phyloP scores from a whole-genome alignment of 1,140 invertebrate genomes.

The Tachypleus tridentatus region DNA sequence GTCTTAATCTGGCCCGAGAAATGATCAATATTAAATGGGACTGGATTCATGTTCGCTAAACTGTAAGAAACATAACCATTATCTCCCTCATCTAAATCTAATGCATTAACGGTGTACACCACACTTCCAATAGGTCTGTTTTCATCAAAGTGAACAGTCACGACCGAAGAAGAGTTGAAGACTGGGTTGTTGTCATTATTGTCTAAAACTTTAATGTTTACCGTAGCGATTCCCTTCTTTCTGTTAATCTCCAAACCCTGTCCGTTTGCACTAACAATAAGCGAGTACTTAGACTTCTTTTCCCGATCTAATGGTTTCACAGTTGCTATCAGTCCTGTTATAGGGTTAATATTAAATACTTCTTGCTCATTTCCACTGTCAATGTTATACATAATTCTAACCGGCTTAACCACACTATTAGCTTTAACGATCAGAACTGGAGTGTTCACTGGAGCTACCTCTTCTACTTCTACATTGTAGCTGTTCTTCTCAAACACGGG shows the following conservation, averaged over 20 bases:
- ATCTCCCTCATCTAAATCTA: constrained; percentile 79
- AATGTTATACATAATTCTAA: constrained; percentile 74
- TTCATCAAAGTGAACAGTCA: constrained; percentile 48
- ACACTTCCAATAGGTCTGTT: constrained; percentile 72
- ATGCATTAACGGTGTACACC: constrained; percentile 67
- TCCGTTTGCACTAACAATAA: constrained; percentile 82
- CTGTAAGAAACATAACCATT: constrained; percentile 94
- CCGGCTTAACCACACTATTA: constrained; percentile 60
- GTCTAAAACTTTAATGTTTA: constrained; percentile 76
- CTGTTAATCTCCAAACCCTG: constrained; percentile 41
- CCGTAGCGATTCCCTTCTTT: constrained; percentile 62
- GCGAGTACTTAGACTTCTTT: constrained; percentile 67
- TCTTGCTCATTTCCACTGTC: constrained; percentile 81
- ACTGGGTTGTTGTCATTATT: constrained; percentile 85
- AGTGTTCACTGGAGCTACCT: constrained; percentile 76
- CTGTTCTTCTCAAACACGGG: constrained; percentile 62
- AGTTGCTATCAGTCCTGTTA: constrained; percentile 80
- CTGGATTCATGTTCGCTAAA: constrained; percentile 62
- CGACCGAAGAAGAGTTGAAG: constrained; percentile 46
- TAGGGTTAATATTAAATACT: constrained; percentile 72
- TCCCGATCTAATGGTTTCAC: constrained; percentile 75
- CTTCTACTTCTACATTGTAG: constrained; percentile 74
- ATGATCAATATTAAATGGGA: constrained; percentile 92
- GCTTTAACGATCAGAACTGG: constrained; percentile 42
- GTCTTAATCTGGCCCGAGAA: constrained; percentile 80